Conservation (phyloP, 2,888 invertebrate species). For the Myathropa florea region DNA sequence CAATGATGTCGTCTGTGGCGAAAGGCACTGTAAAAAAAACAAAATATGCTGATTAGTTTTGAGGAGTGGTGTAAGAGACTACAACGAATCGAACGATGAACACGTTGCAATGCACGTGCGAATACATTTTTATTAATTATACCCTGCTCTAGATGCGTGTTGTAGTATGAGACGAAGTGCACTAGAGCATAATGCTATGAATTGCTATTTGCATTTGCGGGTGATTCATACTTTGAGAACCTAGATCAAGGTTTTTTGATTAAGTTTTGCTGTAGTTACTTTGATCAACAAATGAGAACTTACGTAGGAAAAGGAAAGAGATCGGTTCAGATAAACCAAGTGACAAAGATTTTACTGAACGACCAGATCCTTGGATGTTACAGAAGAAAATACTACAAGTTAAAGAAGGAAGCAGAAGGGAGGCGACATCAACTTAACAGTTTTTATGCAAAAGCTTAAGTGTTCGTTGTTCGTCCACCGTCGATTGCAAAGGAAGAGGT, state of each 20-base stretch:
- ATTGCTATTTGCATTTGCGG: not conserved
- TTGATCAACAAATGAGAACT: no score
- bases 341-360: no score
- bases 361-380: no score
- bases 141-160: not conserved
- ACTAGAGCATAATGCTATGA: not conserved
- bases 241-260: not conserved
- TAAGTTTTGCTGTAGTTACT: no score
- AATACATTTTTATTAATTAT: not conserved
- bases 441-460: no score
- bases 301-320: no score
- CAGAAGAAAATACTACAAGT: no score
- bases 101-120: not conserved
- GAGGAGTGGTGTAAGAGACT: not conserved
- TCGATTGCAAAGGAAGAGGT: no score
- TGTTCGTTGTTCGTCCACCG: no score
- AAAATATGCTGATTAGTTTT: not conserved
- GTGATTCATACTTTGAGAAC: not conserved
- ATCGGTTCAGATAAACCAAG: no score
- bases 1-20: conserved; percentile 72
- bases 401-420: no score
- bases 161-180: not conserved
- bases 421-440: no score
- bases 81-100: not conserved
- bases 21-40: conserved; percentile 74